Evolutionary conservation across 1,140 invertebrate genomes (phyloP), one percentile per base, ranked within the genome.

Genomic region (Drosophila asahinai): DNA sequence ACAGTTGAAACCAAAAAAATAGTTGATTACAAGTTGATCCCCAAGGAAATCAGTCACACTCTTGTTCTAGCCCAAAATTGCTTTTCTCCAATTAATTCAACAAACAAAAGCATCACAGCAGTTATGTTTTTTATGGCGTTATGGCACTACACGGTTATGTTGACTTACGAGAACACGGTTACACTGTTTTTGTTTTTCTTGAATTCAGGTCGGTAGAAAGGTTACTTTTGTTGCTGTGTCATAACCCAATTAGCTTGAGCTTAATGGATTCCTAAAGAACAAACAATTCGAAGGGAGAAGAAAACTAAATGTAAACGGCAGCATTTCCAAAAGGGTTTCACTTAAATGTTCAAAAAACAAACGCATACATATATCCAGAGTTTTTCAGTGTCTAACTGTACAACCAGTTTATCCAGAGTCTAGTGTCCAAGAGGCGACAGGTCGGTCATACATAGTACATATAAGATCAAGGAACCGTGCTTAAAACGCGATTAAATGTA

Each of bases 251-350:
- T n/a, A 42, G 40, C 40, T n/a, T 42, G 40, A 42, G 40, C 40
- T 42, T 42, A 7, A 42, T 7, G 40, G 15, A 42, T n/a, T 42
- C 40, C 40, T n/a, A 7, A 42, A 4, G 5, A 51, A n/a, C 2
- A 51, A 2, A 8, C 5, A 15, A 42, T 25, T 58, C 22, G 52
- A 48, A 55, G 5, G 40, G 45, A 48, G 33, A 22, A 52, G 43
- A 78, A 59, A 79, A 78, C 75, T 78, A 76, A 65, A 77, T 63
- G 55, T 65, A 66, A 86, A 86, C 83, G 71, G 81, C 83, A 89
- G 83, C 83, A 86, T 86, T 86, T 87, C 67, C 67, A 74, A 80
- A 78, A 78, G 81, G 83, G 83, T 87, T 87, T 87, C 83, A 87
- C 83, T 83, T 77, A 65, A 82, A 66, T 78, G 83, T 86, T 83